Conservation (phyloP, 2,888 invertebrate genomes). For the Ormyrus thymus region DNA sequence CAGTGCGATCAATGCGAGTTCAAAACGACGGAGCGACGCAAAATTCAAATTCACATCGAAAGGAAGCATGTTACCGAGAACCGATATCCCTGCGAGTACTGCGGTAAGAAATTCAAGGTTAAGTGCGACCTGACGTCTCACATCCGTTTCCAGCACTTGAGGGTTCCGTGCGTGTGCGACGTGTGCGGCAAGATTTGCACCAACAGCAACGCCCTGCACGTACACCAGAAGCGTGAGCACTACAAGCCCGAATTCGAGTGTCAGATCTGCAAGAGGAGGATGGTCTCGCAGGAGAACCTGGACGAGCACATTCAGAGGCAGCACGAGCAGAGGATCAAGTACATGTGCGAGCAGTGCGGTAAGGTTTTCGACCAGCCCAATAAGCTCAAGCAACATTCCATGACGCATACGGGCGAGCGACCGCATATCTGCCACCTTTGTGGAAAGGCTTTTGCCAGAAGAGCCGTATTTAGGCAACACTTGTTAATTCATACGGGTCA, state of each 20-base stretch:
- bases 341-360: constrained; percentile 72
- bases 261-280: constrained; percentile 69
- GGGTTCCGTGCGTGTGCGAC: constrained; percentile 70
- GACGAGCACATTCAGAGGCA: constrained; percentile 71
- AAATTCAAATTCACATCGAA: constrained; percentile 57
- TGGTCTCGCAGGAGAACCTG: constrained; percentile 72
- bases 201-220: constrained; percentile 71
- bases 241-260: constrained; percentile 72
- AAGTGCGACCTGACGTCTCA: constrained; percentile 72
- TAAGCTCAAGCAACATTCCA: constrained; percentile 71
- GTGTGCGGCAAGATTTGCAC: constrained; percentile 70
- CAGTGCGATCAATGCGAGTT: constrained; percentile 46
- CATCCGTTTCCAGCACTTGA: constrained; percentile 71
- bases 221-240: constrained; percentile 73
- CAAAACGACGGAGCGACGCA: constrained; percentile 31
- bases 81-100: constrained; percentile 60
- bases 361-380: constrained; percentile 72
- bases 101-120: constrained; percentile 69
- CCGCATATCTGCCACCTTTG: constrained; percentile 71
- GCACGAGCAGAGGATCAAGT: constrained; percentile 70
- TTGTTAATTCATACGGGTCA: constrained; percentile 72
- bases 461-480: constrained; percentile 71
- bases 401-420: constrained; percentile 71
- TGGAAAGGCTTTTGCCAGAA: constrained; percentile 69
- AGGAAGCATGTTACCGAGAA: constrained; percentile 61